Percentiles rank a stretch among this genome's conserved stretches.
Evolutionary conservation across 2,888 invertebrate species (phyloP).

Genomic region (Prosapia bicincta): DNA sequence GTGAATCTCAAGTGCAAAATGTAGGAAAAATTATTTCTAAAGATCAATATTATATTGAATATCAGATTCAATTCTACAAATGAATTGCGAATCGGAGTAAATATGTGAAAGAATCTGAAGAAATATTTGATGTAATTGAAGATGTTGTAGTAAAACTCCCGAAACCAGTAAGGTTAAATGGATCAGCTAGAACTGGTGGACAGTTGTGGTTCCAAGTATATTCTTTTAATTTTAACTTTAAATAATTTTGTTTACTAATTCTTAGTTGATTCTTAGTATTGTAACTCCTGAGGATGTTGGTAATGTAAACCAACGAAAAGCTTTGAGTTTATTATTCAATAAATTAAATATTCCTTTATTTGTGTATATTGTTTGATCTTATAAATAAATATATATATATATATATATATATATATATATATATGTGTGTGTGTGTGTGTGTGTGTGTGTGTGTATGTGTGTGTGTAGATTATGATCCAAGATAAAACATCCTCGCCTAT

Average conservation of each 20-base stretch:
- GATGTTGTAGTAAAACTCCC: too few relatives aligned
- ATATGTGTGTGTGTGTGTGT: too few relatives aligned
- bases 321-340: too few relatives aligned
- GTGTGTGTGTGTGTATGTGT: too few relatives aligned
- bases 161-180: slow-evolving; percentile 5
- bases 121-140: slow-evolving; percentile 7
- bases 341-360: too few relatives aligned
- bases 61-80: slow-evolving; percentile 18
- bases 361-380: too few relatives aligned
- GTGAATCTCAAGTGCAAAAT: too few relatives aligned
- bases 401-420: not conserved
- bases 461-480: too few relatives aligned
- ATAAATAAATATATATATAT: not conserved
- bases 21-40: too few relatives aligned
- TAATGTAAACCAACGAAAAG: too few relatives aligned
- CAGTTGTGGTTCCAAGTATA: slow-evolving; percentile 13
- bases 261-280: not conserved
- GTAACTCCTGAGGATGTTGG: too few relatives aligned
- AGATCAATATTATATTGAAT: slow-evolving; percentile 9
- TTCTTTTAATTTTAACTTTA: slow-evolving; percentile 7
- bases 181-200: slow-evolving; percentile 18
- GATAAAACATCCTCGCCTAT: too few relatives aligned
- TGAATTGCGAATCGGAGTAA: slow-evolving; percentile 7
- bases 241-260: not conserved
- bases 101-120: slow-evolving; percentile 15